Evolutionary conservation across 2,797 vertebrate genomes (phyloP).

Genomic region (Vireo griseus): DNA sequence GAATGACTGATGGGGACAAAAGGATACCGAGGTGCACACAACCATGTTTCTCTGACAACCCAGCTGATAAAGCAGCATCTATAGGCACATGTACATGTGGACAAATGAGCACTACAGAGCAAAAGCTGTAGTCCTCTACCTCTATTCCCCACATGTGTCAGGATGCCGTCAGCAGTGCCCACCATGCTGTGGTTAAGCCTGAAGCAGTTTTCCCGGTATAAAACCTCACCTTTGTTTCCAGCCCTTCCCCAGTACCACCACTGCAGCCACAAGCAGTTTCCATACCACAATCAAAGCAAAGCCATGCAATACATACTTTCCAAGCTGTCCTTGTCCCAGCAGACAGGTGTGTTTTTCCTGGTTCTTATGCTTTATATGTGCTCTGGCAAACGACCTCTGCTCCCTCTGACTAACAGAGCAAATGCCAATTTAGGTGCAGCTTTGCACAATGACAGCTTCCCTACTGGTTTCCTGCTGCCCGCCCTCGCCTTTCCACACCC

Average conservation of each 20-base stretch:
- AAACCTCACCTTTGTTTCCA: not conserved
- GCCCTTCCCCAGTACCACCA: not conserved
- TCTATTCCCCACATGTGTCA: not conserved
- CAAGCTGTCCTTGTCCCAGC: accelerated
- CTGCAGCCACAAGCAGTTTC: not conserved
- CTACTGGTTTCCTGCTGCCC: accelerated
- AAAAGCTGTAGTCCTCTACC: not conserved
- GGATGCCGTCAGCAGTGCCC: not conserved
- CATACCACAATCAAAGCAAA: not conserved
- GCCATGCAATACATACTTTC: not conserved
- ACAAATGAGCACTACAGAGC: not conserved
- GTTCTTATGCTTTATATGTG: not conserved
- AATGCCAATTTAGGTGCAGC: accelerated
- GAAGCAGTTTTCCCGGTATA: not conserved
- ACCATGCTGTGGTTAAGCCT: not conserved
- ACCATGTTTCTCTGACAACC: not conserved
- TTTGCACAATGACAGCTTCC: not conserved
- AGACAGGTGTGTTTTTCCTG: accelerated
- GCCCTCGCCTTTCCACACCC: accelerated
- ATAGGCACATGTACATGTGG: accelerated
- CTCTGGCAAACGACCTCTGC: not conserved
- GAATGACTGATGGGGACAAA: not conserved
- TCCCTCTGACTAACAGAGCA: not conserved
- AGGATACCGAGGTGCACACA: not conserved
- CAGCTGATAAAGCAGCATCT: not conserved